phyloP scores from a whole-genome alignment of 1,140 invertebrate genomes.

The Leptinotarsa undecemlineata region DNA sequence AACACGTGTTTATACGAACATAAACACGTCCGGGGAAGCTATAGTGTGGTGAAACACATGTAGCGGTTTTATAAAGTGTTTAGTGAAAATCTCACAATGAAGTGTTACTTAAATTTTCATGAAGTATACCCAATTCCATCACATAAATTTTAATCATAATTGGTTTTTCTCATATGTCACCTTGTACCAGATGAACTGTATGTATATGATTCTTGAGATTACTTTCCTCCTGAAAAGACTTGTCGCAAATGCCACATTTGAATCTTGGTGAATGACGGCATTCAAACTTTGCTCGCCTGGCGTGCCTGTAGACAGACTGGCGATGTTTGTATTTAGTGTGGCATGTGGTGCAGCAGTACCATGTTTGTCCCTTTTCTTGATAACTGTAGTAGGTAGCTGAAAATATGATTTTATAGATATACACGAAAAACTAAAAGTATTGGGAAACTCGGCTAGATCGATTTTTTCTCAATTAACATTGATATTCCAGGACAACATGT shows the following conservation, averaged over 20 bases:
- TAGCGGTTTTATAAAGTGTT: no score
- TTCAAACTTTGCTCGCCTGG: constrained; percentile 27
- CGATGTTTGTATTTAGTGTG: constrained; percentile 22
- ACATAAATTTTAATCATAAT: no score
- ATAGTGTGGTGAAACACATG: no score
- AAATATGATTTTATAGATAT: background rate
- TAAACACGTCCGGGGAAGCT: no score
- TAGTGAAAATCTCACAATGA: no score
- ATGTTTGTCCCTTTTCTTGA: background rate
- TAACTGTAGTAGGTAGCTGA: background rate
- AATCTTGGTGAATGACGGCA: constrained; percentile 33
- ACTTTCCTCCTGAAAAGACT: constrained; percentile 27
- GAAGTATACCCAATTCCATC: no score
- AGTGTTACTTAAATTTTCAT: no score
- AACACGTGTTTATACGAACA: no score
- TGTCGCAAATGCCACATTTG: constrained; percentile 32
- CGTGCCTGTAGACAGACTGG: constrained; percentile 19
- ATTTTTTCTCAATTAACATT: no score
- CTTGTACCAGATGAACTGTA: background rate
- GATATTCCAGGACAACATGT: no score
- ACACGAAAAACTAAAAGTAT: background rate
- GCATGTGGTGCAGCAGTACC: constrained; percentile 21
- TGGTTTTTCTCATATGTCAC: no score
- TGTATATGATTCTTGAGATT: constrained; percentile 22
- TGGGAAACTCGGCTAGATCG: no score